phyloP scores from a whole-genome alignment of 2,888 invertebrate genomes.

The Ochropacha duplaris region DNA sequence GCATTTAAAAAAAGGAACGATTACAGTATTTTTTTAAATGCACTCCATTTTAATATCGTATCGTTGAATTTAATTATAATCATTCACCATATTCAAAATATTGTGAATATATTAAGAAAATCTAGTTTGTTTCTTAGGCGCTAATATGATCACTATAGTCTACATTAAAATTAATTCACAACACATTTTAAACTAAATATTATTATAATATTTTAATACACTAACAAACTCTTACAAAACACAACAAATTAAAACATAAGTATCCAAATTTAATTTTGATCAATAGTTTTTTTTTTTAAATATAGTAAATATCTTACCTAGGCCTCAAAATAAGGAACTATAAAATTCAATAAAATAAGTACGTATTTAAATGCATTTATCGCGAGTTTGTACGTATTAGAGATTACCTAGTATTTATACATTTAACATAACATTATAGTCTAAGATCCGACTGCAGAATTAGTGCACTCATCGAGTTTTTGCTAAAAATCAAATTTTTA shows the following conservation, averaged over 20 bases:
- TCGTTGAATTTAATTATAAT: too few species aligned
- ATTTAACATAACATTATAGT: background rate
- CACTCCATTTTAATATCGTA: too few species aligned
- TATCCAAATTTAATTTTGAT: background rate
- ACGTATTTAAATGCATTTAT: background rate
- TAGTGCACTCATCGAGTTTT: too few species aligned
- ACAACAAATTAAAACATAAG: background rate
- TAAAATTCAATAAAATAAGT: conserved; percentile 1
- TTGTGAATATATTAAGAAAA: too few species aligned
- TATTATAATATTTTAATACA: background rate
- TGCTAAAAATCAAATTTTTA: too few species aligned
- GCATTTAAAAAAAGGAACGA: too few species aligned
- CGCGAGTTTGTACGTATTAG: background rate
- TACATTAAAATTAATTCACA: background rate
- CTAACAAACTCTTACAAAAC: background rate
- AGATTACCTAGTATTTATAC: background rate
- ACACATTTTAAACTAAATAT: background rate
- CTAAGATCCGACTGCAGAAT: too few species aligned
- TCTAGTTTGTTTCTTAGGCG: background rate
- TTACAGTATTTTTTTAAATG: too few species aligned
- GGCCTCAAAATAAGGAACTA: conserved; percentile 31
- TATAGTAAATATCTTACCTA: conserved; percentile 15
- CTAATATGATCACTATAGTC: background rate
- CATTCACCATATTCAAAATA: too few species aligned
- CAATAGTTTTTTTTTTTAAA: background rate